Evolutionary conservation across 2,888 invertebrate species (phyloP).

Genomic region (Xiphydria camelus): DNA sequence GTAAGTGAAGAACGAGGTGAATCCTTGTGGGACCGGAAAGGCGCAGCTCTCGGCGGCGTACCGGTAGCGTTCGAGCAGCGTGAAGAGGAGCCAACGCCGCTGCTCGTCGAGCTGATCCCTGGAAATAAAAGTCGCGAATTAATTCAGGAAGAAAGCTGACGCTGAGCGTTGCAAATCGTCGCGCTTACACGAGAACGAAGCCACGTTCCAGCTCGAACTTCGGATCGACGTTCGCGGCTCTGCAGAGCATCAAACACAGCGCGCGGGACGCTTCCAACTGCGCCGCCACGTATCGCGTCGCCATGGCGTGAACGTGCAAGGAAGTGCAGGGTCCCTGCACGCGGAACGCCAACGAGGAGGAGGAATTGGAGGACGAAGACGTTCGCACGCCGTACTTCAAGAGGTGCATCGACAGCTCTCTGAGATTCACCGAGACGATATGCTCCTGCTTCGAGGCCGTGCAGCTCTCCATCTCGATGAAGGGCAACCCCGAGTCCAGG

Average conservation of each 20-base stretch:
- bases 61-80: constrained; percentile 79
- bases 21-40: constrained; percentile 83
- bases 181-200: constrained; percentile 74
- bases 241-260: constrained; percentile 74
- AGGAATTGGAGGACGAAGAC: constrained; percentile 20
- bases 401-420: constrained; percentile 83
- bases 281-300: constrained; percentile 79
- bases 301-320: constrained; percentile 77
- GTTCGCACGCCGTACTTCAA: constrained; percentile 66
- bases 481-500: constrained; percentile 64
- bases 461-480: constrained; percentile 81
- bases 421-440: constrained; percentile 82
- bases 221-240: constrained; percentile 70
- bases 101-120: constrained; percentile 76
- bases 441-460: constrained; percentile 89
- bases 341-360: too few species aligned
- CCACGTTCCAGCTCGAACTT: constrained; percentile 73
- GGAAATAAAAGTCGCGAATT: constrained; percentile 35
- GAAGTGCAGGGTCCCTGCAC: constrained; percentile 62
- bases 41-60: constrained; percentile 78
- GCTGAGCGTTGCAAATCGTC: constrained; percentile 1
- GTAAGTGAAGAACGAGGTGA: constrained; percentile 86
- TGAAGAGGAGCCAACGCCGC: constrained; percentile 74
- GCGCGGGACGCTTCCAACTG: constrained; percentile 80
- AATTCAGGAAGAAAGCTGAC: background rate